Conservation (phyloP, 1,140 invertebrate species). For the Zaprionus ornatus region DNA sequence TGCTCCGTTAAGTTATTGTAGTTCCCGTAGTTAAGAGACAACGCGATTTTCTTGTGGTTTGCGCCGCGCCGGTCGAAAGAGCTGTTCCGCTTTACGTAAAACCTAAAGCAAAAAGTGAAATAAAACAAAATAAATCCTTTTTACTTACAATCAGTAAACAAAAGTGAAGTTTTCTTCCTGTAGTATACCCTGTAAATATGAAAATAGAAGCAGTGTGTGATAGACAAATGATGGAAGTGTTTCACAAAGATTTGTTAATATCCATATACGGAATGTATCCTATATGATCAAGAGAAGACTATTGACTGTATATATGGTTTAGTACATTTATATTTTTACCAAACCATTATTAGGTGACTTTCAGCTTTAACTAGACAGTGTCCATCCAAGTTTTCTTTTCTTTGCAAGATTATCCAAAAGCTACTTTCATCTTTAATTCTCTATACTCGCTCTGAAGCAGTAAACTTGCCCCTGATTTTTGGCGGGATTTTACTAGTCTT, state of each 20-base stretch:
- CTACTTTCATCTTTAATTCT: not conserved
- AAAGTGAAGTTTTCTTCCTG: conserved; percentile 10
- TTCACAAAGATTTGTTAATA: not conserved
- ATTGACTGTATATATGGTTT: too few species aligned
- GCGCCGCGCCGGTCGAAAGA: conserved; percentile 72
- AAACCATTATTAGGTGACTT: too few species aligned
- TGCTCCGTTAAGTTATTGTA: conserved; percentile 58
- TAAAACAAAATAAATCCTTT: conserved; percentile 59
- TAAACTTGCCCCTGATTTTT: not conserved
- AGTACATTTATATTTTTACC: too few species aligned
- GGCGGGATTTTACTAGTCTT: not conserved
- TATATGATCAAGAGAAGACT: not conserved
- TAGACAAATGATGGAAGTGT: not conserved
- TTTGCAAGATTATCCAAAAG: too few species aligned
- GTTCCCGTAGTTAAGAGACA: conserved; percentile 71
- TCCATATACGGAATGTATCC: not conserved
- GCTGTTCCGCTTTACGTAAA: conserved; percentile 24
- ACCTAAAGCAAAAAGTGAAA: conserved; percentile 35
- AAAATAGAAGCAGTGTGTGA: not conserved
- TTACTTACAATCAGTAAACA: conserved; percentile 58
- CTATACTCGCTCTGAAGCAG: not conserved
- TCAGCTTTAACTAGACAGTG: too few species aligned
- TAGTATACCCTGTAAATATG: not conserved
- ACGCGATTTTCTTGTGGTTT: conserved; percentile 79
- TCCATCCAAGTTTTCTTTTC: too few species aligned